Evolutionary conservation across 2,797 vertebrate species (phyloP), one percentile per base, ranked within the genome.

Genomic region (Myotis planiceps): DNA sequence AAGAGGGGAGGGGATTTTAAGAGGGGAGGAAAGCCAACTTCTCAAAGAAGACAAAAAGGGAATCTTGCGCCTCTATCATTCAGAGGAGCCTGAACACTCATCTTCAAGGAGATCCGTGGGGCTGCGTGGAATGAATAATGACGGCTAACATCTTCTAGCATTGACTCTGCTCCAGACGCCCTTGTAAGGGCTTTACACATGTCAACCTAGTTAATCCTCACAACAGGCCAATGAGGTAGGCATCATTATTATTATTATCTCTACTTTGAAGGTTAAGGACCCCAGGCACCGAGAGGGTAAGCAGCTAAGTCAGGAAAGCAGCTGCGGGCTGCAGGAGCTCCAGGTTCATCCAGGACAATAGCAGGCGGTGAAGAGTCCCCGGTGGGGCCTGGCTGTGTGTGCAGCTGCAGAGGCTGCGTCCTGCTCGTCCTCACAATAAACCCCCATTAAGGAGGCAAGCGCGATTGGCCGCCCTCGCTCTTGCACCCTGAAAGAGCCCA

Each of bases 401-500:
- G 96, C 97, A 97, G 97, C 96, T 97, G 97, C 95, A 10, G 27
- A 32, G 66, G 29, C 25, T 51, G 55, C 45, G 7, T 82, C 93
- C 94, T 29, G 96, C 90, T 83, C 71, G 65, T 92, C 90, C 37
- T 83, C 82, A 97, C 95, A 97, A 97, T 95, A 92, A 95, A 68
- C 18, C 69, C 82, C 92, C 65, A 21, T 93, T 96, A 97, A 95
- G 34, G 63, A 96, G 92, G 76, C 47, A 68, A 88, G 90, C 74
- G 25, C 7, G 6, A 93, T 75, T 55, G 95, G 92, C 91, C 88
- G 88, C 94, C 87, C 88, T 85, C 69, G 93, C 90, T 93, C 68
- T 74, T 32, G 92, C 93, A 93, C 93, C 92, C 93, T 90, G 88
- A 97, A 97, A 97, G 97, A 94, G 95, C 84, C 95, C 96, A 96